phyloP scores from a whole-genome alignment of 2,113 vertebrate genomes.

The Paramisgurnus dabryanus region DNA sequence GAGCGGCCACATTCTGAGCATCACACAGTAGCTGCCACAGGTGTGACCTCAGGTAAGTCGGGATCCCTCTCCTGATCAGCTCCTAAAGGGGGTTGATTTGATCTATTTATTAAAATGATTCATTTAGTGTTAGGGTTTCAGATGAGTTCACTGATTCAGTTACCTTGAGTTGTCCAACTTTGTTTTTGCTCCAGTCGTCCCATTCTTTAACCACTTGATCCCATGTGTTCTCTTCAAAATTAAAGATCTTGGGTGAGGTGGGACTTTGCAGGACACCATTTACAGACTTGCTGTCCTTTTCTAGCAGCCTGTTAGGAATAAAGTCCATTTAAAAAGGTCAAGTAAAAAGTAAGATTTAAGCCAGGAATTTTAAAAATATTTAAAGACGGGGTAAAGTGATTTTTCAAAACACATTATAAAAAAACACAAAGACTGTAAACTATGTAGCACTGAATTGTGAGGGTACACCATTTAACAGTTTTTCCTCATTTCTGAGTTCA shows the following conservation, averaged over 20 bases:
- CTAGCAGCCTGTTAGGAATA: conserved; percentile 27
- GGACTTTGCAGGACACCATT: conserved; percentile 15
- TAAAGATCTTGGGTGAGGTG: not conserved
- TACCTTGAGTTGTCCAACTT: conserved; percentile 41
- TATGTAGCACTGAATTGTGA: too few species aligned
- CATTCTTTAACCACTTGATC: conserved; percentile 30
- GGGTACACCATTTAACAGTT: too few species aligned
- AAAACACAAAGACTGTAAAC: too few species aligned
- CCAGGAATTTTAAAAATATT: too few species aligned
- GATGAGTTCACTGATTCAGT: not conserved
- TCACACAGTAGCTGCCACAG: conserved; percentile 95
- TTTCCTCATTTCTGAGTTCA: too few species aligned
- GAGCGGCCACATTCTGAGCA: conserved; percentile 92
- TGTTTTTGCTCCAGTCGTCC: conserved; percentile 42
- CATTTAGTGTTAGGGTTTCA: not conserved
- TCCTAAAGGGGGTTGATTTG: conserved; percentile 71
- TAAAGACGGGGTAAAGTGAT: too few species aligned
- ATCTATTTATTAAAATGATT: not conserved
- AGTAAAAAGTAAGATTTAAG: too few species aligned
- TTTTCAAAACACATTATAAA: too few species aligned
- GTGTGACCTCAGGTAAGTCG: conserved; percentile 92
- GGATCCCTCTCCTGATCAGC: conserved; percentile 93
- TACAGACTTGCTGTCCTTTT: conserved; percentile 41
- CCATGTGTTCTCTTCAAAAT: conserved; percentile 26
- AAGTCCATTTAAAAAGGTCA: not conserved